phyloP scores from a whole-genome alignment of 92 coral and sea anemone genomes.

The Micromussa lordhowensis region DNA sequence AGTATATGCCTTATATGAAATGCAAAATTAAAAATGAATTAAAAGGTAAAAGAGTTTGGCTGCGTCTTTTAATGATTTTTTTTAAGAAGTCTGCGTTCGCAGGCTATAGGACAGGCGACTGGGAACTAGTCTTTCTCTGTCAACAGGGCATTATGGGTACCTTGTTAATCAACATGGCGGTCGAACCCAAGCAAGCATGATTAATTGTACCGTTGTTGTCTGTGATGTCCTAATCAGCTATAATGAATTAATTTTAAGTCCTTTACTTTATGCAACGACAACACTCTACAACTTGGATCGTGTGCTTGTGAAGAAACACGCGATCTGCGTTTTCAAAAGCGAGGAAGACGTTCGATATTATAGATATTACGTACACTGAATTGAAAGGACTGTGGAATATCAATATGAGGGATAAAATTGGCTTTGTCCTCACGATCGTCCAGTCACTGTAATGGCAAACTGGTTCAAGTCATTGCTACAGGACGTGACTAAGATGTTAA shows the following conservation, averaged over 20 bases:
- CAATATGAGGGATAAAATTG: background rate
- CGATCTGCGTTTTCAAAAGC: background rate
- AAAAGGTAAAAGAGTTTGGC: background rate
- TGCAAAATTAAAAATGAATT: background rate
- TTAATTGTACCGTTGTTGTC: background rate
- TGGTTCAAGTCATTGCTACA: constrained; percentile 28
- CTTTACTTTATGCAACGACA: background rate
- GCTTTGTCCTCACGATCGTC: background rate
- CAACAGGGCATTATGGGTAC: constrained; percentile 22
- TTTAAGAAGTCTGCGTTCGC: no score
- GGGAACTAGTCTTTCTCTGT: background rate
- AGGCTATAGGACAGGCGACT: background rate
- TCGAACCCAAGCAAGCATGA: background rate
- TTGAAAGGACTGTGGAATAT: background rate
- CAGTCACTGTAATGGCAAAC: constrained; percentile 13
- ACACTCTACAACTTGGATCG: background rate
- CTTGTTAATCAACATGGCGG: constrained; percentile 40
- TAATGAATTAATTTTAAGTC: background rate
- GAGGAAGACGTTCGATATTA: background rate
- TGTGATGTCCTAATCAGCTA: constrained; percentile 26
- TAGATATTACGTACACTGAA: background rate
- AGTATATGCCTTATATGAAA: background rate
- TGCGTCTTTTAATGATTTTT: background rate
- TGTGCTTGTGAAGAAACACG: background rate
- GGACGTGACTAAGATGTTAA: constrained; percentile 9